These are phyloP conservation scores for Trachurus trachurus DNA, from an alignment of 2,797 vertebrate genomes.

Conservation along the genomic window DNA sequence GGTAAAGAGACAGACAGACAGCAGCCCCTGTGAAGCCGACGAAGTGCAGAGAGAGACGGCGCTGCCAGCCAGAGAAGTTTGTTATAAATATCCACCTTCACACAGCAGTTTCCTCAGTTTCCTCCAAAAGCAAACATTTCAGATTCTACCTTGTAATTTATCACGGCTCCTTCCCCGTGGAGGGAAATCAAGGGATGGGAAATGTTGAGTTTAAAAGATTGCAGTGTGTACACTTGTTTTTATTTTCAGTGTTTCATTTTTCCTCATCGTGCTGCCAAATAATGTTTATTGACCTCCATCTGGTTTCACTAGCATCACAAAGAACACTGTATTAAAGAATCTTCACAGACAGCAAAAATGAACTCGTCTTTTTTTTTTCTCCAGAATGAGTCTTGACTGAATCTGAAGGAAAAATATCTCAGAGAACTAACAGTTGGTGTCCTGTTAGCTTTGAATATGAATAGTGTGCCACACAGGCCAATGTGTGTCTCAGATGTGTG, in stretches of 20 bases:
- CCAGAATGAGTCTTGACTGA: conserved; percentile 2
- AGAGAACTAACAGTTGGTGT: conserved; percentile 12
- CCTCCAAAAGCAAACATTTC: conserved; percentile 79
- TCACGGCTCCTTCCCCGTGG: conserved; percentile 56
- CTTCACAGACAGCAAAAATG: background rate
- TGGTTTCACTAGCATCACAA: conserved; percentile 23
- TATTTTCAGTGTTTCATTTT: conserved; percentile 43
- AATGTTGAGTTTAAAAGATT: conserved; percentile 60
- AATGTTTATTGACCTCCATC: conserved; percentile 31
- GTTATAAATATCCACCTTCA: conserved; percentile 73
- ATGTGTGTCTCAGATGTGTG: conserved; percentile 54
- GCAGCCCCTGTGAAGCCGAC: conserved; percentile 54
- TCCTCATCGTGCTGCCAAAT: conserved; percentile 1
- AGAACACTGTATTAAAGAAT: conserved; percentile 13
- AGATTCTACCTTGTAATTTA: conserved; percentile 81
- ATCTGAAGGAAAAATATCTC: conserved; percentile 15
- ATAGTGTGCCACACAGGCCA: conserved; percentile 43
- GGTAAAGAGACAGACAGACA: conserved; percentile 55
- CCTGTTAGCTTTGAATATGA: conserved; percentile 41
- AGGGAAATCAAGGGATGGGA: conserved; percentile 54
- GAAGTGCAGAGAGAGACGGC: conserved; percentile 38
- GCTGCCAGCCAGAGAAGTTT: conserved; percentile 31
- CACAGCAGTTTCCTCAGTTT: conserved; percentile 71
- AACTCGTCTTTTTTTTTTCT: conserved; percentile 4
- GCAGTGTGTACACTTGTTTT: conserved; percentile 53